Evolutionary conservation across 2,113 vertebrate genomes (phyloP).

Genomic region (Antigone vipio): DNA sequence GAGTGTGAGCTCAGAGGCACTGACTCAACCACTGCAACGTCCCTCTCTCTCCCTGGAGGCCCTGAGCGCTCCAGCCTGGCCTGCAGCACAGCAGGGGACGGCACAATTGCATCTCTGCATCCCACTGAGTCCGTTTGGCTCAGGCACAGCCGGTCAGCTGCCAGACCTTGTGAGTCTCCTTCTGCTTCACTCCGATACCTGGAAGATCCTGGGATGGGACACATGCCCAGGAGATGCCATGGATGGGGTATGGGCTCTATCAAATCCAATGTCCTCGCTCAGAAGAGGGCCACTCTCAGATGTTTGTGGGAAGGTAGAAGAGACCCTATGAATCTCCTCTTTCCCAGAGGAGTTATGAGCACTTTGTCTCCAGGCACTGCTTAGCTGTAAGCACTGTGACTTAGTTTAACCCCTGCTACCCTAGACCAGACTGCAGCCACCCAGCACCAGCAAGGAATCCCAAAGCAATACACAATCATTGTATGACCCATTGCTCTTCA

Average conservation of each 20-base stretch:
- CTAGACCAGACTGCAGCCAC: neutral
- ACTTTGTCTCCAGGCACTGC: neutral
- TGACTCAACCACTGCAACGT: neutral
- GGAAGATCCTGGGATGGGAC: neutral
- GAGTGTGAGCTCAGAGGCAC: neutral
- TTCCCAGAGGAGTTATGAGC: neutral
- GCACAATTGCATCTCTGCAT: neutral
- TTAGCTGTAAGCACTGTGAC: neutral
- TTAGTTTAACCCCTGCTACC: neutral
- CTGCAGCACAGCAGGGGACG: neutral
- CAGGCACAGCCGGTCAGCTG: neutral
- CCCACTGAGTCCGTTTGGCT: neutral
- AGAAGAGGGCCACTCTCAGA: neutral
- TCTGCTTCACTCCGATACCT: neutral
- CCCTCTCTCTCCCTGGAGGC: neutral
- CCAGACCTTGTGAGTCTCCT: neutral
- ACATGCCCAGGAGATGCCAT: neutral
- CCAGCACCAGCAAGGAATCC: neutral
- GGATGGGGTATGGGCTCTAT: neutral
- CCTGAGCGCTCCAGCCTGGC: neutral
- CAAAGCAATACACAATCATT: neutral
- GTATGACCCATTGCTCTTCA: neutral
- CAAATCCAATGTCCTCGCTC: neutral
- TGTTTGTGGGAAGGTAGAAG: neutral
- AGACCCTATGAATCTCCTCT: neutral